These are phyloP conservation scores for Aporophyla nigra DNA, from an alignment of 2,888 invertebrate species.

Conservation along the genomic window DNA sequence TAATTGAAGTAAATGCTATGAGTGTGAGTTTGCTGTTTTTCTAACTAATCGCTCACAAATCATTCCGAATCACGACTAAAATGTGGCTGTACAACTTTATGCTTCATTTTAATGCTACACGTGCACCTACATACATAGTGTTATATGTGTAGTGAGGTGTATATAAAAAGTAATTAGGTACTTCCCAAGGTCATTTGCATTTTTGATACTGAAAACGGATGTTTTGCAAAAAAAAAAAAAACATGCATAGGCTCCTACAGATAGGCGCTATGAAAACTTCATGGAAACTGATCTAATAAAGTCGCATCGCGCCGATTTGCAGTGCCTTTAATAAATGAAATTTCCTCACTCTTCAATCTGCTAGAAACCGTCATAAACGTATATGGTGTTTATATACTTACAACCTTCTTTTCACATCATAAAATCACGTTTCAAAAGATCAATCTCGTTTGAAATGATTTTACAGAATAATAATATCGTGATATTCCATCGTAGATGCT, in stretches of 20 bases:
- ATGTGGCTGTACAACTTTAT: background rate
- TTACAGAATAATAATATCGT: slow-evolving; percentile 14
- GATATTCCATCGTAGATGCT: slow-evolving; percentile 21
- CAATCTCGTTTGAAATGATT: slow-evolving; percentile 35
- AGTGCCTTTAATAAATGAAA: background rate
- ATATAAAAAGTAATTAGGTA: background rate
- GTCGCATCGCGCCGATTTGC: too few relatives aligned
- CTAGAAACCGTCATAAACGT: slow-evolving; percentile 2
- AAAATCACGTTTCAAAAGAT: slow-evolving; percentile 28
- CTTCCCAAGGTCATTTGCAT: background rate
- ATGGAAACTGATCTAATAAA: too few relatives aligned
- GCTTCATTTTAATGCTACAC: slow-evolving; percentile 8
- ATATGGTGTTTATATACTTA: background rate
- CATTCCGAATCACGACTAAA: background rate
- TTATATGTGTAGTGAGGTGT: slow-evolving; percentile 4
- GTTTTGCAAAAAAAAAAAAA: too few relatives aligned
- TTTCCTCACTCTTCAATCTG: slow-evolving; percentile 3
- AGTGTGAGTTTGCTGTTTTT: background rate
- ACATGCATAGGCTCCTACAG: too few relatives aligned
- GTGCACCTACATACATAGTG: slow-evolving; percentile 4
- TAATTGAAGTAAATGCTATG: too few relatives aligned
- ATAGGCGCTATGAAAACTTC: too few relatives aligned
- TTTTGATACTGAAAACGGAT: background rate
- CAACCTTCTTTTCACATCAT: slow-evolving; percentile 14
- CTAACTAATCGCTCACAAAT: slow-evolving; percentile 2